Percentiles rank a stretch among this genome's conserved stretches.
These are phyloP conservation scores for Horisme vitalbata DNA, from an alignment of 2,888 invertebrate genomes.

Conservation along the genomic window DNA sequence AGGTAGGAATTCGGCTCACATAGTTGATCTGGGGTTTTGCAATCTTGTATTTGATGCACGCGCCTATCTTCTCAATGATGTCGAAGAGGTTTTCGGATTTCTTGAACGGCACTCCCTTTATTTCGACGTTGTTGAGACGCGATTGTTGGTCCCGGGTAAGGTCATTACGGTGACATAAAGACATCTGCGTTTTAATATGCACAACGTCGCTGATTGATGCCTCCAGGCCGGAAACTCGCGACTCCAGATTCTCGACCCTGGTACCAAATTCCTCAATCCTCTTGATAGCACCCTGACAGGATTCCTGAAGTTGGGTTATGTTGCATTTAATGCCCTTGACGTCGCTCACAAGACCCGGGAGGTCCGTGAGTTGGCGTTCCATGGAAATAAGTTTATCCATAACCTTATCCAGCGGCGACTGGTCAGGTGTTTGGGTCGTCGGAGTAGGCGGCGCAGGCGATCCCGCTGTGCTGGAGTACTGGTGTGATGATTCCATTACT, in stretches of 20 bases:
- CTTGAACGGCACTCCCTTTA: constrained; percentile 6
- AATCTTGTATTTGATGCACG: background rate
- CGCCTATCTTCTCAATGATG: background rate
- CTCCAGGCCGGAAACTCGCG: background rate
- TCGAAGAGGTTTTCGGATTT: constrained; percentile 6
- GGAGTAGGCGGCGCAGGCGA: background rate
- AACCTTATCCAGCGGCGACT: background rate
- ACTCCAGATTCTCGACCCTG: background rate
- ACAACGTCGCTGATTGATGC: background rate
- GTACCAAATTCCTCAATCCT: background rate
- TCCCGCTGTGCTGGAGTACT: background rate
- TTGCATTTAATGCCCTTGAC: constrained; percentile 4
- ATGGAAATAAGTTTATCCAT: background rate
- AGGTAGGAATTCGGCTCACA: background rate
- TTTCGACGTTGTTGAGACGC: constrained; percentile 6
- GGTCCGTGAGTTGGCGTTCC: constrained; percentile 4
- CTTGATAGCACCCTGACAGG: background rate
- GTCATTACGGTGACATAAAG: background rate
- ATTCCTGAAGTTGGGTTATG: background rate
- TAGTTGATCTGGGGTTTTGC: constrained; percentile 3
- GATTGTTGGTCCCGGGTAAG: background rate
- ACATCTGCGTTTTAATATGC: background rate
- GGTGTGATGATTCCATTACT: constrained; percentile 9
- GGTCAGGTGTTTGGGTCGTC: background rate
- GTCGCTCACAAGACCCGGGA: constrained; percentile 8